These are phyloP conservation scores for Gymnorhina tibicen DNA, from an alignment of 2,113 vertebrate genomes.

Conservation along the genomic window DNA sequence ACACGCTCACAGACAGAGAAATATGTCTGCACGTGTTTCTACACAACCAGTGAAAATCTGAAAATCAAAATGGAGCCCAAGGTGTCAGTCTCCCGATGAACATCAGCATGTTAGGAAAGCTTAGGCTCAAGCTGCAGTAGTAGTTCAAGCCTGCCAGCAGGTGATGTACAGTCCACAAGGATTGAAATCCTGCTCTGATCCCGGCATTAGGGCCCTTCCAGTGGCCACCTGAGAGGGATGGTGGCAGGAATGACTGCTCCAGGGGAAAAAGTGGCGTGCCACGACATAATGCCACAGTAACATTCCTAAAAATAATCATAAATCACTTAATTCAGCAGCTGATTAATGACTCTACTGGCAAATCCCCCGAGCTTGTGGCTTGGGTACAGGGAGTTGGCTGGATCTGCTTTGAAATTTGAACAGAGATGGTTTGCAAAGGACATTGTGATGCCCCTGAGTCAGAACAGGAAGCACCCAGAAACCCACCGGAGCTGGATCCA, in stretches of 20 bases:
- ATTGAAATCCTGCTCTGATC: background rate
- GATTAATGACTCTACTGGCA: background rate
- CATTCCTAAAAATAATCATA: background rate
- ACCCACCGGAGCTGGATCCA: background rate
- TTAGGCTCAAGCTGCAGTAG: background rate
- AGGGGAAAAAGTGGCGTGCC: background rate
- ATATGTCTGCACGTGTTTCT: background rate
- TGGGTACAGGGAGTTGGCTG: background rate
- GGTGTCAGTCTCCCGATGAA: background rate
- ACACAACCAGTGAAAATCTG: background rate
- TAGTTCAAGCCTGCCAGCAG: background rate
- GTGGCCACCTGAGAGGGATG: background rate
- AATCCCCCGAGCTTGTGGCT: background rate
- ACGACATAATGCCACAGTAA: background rate
- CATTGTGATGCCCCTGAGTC: rapidly evolving
- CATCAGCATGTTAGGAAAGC: background rate
- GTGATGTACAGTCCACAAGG: background rate
- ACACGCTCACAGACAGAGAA: background rate
- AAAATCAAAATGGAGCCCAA: background rate
- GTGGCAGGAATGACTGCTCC: background rate
- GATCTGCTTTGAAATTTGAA: background rate
- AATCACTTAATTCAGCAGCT: background rate
- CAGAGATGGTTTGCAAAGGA: background rate
- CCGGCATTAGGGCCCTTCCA: background rate
- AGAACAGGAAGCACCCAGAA: background rate